Evolutionary conservation across 2,113 vertebrate species (phyloP).

Genomic region (Dissostichus mawsoni): DNA sequence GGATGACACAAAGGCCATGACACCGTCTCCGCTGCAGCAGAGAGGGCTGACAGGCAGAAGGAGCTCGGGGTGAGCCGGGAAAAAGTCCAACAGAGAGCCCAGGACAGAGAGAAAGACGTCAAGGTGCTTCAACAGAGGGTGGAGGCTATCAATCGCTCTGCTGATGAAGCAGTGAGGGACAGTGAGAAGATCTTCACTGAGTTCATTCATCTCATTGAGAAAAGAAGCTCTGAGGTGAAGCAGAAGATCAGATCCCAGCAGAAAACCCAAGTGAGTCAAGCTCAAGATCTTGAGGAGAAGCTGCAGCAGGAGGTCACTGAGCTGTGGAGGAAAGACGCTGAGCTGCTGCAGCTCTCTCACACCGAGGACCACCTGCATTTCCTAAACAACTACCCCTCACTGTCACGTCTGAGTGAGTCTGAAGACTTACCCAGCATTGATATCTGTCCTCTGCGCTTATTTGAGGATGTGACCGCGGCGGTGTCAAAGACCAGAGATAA

Average conservation of each 20-base stretch:
- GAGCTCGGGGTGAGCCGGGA: not conserved
- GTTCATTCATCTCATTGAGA: not conserved
- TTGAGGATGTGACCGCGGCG: not conserved
- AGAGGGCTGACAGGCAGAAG: not conserved
- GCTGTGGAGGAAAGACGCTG: conserved; percentile 24
- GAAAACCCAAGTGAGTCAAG: not conserved
- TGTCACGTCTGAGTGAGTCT: not conserved
- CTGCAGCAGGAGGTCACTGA: conserved; percentile 28
- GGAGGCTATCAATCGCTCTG: not conserved
- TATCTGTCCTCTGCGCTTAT: not conserved
- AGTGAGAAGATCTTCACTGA: conserved; percentile 21
- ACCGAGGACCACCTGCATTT: conserved; percentile 29
- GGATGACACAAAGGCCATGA: conserved; percentile 25
- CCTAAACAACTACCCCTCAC: not conserved
- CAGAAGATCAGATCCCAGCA: conserved; percentile 13
- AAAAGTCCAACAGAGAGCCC: conserved; percentile 11
- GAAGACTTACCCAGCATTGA: not conserved
- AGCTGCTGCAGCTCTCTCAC: conserved; percentile 11
- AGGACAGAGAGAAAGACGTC: not conserved
- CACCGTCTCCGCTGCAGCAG: not conserved
- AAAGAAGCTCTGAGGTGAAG: conserved; percentile 2
- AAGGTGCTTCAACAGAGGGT: not conserved
- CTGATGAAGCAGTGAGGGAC: conserved; percentile 12
- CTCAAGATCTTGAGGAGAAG: not conserved
- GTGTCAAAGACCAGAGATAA: conserved; percentile 1